Conservation (phyloP, 1,140 invertebrate species). For the Drosophila pseudoananassae region DNA sequence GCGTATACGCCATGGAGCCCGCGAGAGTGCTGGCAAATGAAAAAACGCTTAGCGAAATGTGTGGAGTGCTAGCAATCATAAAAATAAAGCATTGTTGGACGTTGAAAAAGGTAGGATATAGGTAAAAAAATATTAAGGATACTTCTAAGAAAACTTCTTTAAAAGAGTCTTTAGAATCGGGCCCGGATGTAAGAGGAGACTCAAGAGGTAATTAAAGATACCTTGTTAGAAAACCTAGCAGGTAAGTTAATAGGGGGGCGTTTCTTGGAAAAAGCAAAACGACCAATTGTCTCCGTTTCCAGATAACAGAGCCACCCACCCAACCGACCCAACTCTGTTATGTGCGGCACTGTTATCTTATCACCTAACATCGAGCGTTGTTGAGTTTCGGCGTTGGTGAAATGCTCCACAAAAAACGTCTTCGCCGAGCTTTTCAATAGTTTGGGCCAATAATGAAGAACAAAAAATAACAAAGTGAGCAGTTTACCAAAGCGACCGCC, state of each 20-base stretch:
- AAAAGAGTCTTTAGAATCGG: too few relatives aligned
- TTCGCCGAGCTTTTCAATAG: conserved; percentile 58
- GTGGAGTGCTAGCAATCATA: neutral
- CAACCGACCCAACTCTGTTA: conserved; percentile 32
- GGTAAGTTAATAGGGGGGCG: conserved; percentile 22
- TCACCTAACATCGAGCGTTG: conserved; percentile 59
- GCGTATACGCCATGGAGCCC: conserved; percentile 34
- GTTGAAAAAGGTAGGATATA: neutral
- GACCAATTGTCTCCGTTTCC: conserved; percentile 13
- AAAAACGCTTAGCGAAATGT: conserved; percentile 6
- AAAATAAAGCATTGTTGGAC: neutral
- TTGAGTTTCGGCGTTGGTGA: conserved; percentile 61
- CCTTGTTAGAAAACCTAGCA: neutral
- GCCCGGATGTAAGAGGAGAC: too few relatives aligned
- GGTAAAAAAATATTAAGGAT: neutral
- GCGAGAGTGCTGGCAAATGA: conserved; percentile 3
- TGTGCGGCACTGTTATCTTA: conserved; percentile 47
- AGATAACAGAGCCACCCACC: conserved; percentile 21
- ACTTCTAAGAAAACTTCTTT: too few relatives aligned
- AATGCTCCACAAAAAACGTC: conserved; percentile 38
- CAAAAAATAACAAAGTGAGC: conserved; percentile 54
- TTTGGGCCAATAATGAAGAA: conserved; percentile 56
- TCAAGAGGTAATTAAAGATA: neutral
- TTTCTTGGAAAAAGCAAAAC: conserved; percentile 5
- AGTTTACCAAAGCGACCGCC: conserved; percentile 43